phyloP scores from a whole-genome alignment of 1,140 invertebrate genomes.

The Agrypnia vestita region DNA sequence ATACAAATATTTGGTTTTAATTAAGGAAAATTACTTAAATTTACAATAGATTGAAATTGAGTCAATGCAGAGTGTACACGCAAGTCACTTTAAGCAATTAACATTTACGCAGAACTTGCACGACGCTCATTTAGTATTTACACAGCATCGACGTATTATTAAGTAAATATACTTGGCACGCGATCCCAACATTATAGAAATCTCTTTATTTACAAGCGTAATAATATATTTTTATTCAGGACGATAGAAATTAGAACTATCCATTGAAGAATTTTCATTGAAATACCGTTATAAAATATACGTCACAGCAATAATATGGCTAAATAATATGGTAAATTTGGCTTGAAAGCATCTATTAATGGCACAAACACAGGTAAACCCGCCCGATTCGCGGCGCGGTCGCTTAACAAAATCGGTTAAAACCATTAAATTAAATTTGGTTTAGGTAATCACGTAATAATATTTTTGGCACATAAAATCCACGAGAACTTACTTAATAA shows the following conservation, averaged over 20 bases:
- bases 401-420: background rate
- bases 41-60: constrained; percentile 11
- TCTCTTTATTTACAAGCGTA: constrained; percentile 1
- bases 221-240: constrained; percentile 1
- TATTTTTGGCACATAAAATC: constrained; percentile 37
- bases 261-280: constrained; percentile 7
- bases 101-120: background rate
- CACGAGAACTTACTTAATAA: constrained; percentile 32
- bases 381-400: background rate
- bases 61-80: background rate
- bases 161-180: constrained; percentile 29
- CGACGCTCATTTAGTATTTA: background rate
- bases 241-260: constrained; percentile 15
- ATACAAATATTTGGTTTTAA: constrained; percentile 30
- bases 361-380: background rate
- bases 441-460: constrained; percentile 11
- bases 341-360: constrained; percentile 9
- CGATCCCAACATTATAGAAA: constrained; percentile 22
- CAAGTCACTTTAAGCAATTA: background rate
- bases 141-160: constrained; percentile 14
- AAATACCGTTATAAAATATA: constrained; percentile 8
- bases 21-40: constrained; percentile 36
- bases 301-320: background rate
- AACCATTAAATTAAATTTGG: constrained; percentile 28
- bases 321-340: background rate